These are phyloP conservation scores for Platynereis dumerilii DNA, from an alignment of 2,888 invertebrate genomes.

Conservation along the genomic window DNA sequence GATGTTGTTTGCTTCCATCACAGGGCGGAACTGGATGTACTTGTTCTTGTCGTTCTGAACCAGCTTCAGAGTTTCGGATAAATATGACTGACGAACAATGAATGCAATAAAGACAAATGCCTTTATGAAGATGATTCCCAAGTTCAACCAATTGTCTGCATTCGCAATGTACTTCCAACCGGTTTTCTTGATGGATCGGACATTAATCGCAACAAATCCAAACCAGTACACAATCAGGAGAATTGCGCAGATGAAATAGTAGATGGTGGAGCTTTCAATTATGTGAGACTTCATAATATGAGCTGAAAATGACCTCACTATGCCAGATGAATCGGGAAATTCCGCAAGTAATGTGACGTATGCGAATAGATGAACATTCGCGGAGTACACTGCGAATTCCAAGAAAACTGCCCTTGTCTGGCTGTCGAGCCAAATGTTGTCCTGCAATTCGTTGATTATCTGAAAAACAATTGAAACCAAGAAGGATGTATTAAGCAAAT, in stretches of 20 bases:
- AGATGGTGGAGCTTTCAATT: background rate
- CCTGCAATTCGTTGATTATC: constrained; percentile 7
- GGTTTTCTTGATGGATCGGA: background rate
- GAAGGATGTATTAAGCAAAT: no score
- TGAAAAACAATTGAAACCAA: background rate
- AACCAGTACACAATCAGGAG: background rate
- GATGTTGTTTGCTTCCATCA: background rate
- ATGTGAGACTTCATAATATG: constrained; percentile 11
- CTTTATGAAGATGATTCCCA: background rate
- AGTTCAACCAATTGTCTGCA: background rate
- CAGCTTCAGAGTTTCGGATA: background rate
- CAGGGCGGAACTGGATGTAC: constrained; percentile 8
- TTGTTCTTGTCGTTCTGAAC: background rate
- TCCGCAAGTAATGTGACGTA: constrained; percentile 15
- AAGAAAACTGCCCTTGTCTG: constrained; percentile 12
- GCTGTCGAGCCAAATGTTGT: constrained; percentile 13
- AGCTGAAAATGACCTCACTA: background rate
- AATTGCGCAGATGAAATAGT: background rate
- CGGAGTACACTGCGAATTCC: constrained; percentile 18
- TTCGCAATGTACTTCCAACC: background rate
- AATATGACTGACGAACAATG: background rate
- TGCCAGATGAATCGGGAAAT: constrained; percentile 13
- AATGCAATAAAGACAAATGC: background rate
- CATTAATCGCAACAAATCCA: background rate
- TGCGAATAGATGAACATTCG: constrained; percentile 20